Percentiles rank a stretch among this genome's conserved stretches.
Evolutionary conservation across 1,140 invertebrate species (phyloP).

Genomic region (Trachelipus rathkii): DNA sequence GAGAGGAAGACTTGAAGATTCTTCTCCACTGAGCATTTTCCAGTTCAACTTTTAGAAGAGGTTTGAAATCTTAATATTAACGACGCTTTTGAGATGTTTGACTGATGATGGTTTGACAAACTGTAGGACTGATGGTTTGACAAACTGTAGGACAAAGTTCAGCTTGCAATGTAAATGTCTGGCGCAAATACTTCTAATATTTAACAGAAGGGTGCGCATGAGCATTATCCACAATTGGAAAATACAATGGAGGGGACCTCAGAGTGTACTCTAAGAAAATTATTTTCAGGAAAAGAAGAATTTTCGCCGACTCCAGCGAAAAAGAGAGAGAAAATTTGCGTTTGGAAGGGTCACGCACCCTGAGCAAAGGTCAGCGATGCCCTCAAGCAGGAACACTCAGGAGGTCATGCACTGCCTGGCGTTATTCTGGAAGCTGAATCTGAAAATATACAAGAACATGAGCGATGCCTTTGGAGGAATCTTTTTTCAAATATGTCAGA

Average conservation of each 20-base stretch:
- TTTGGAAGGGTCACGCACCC: not conserved
- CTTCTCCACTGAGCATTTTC: not conserved
- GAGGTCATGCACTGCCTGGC: not conserved
- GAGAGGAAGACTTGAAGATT: not conserved
- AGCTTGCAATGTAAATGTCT: no score
- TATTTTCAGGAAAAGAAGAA: not conserved
- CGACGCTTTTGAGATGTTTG: not conserved
- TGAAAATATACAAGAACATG: no score
- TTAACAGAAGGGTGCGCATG: no score
- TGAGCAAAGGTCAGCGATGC: not conserved
- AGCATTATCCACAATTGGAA: not conserved
- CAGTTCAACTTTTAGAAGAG: not conserved
- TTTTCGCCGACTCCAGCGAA: not conserved
- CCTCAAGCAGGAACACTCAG: no score
- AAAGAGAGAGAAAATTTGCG: not conserved
- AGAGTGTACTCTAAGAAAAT: not conserved
- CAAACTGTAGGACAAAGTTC: not conserved
- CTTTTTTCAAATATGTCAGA: no score
- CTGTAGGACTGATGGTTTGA: not conserved
- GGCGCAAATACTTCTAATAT: no score
- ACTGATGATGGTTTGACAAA: not conserved
- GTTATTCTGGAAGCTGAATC: not conserved
- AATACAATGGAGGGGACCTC: not conserved
- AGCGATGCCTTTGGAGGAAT: no score
- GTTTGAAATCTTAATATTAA: not conserved